phyloP scores from a whole-genome alignment of 2,888 invertebrate species.

The Emmelina monodactyla region DNA sequence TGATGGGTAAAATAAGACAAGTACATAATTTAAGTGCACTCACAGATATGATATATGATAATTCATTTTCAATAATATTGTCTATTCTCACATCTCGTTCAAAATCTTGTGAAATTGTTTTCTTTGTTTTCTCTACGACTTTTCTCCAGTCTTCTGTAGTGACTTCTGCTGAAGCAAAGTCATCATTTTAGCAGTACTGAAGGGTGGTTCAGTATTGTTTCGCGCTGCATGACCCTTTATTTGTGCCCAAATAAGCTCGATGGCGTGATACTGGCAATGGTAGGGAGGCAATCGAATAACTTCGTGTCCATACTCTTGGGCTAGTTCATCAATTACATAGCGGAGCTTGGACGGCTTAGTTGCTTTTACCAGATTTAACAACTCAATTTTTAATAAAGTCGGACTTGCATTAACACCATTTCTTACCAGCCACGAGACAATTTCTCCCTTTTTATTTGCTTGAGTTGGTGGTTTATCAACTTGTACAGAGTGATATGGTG shows the following conservation, averaged over 20 bases:
- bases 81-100: conserved; percentile 3
- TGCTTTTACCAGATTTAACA: conserved; percentile 9
- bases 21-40: neutral
- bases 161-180: conserved; percentile 5
- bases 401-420: conserved; percentile 7
- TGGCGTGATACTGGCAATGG: conserved; percentile 7
- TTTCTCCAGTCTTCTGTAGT: conserved; percentile 6
- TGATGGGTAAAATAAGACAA: neutral
- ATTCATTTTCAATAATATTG: conserved; percentile 2
- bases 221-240: conserved; percentile 4
- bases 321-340: conserved; percentile 12
- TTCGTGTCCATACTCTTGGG: conserved; percentile 8
- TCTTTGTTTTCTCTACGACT: conserved; percentile 1
- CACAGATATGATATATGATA: conserved; percentile 2
- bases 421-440: conserved; percentile 7
- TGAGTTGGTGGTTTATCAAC: conserved; percentile 11
- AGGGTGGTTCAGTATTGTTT: conserved; percentile 7
- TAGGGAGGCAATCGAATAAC: conserved; percentile 6
- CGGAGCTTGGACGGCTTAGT: conserved; percentile 10
- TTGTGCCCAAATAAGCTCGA: conserved; percentile 6
- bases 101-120: neutral
- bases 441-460: conserved; percentile 9
- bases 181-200: conserved; percentile 5
- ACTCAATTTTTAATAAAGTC: conserved; percentile 10
- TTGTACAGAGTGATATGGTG: conserved; percentile 15